Percentiles rank a stretch among this genome's conserved stretches.
Conservation (phyloP, 2,888 invertebrate species). For the Ctena decussata region DNA sequence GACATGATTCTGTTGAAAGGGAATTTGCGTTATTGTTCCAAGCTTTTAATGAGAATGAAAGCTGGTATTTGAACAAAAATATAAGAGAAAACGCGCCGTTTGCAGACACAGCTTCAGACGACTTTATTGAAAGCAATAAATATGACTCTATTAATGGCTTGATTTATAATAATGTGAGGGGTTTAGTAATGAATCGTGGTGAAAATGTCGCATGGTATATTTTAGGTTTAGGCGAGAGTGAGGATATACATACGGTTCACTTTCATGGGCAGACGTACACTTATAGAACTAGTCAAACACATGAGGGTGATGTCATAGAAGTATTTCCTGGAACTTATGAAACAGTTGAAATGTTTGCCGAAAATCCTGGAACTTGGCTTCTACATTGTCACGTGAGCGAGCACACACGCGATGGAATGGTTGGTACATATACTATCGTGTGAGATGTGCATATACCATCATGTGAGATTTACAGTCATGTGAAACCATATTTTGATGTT, state of each 20-base stretch:
- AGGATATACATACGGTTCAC: slow-evolving; percentile 70
- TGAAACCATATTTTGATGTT: no score
- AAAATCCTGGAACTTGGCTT: slow-evolving; percentile 75
- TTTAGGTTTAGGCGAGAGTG: slow-evolving; percentile 66
- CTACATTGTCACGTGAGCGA: slow-evolving; percentile 74
- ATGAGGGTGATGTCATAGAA: slow-evolving; percentile 74
- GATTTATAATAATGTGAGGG: slow-evolving; percentile 61
- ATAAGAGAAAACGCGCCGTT: slow-evolving; percentile 38
- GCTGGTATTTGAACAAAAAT: slow-evolving; percentile 78
- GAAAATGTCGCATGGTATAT: slow-evolving; percentile 66
- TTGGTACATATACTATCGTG: slow-evolving; percentile 62
- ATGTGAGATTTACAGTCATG: no score
- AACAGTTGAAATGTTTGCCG: slow-evolving; percentile 70
- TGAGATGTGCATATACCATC: no score
- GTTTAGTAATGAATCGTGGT: slow-evolving; percentile 50
- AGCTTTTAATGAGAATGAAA: slow-evolving; percentile 77
- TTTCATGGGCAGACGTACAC: slow-evolving; percentile 72
- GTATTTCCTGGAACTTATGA: slow-evolving; percentile 78
- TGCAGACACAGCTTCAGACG: slow-evolving; percentile 19
- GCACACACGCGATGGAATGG: slow-evolving; percentile 73
- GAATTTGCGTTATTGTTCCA: slow-evolving; percentile 76
- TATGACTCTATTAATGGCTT: slow-evolving; percentile 68
- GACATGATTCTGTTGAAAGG: slow-evolving; percentile 64
- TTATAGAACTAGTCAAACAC: slow-evolving; percentile 39
- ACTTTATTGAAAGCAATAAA: slow-evolving; percentile 64